These are phyloP conservation scores for Orycteropus afer DNA, from an alignment of 2,113 vertebrate species.

Conservation along the genomic window DNA sequence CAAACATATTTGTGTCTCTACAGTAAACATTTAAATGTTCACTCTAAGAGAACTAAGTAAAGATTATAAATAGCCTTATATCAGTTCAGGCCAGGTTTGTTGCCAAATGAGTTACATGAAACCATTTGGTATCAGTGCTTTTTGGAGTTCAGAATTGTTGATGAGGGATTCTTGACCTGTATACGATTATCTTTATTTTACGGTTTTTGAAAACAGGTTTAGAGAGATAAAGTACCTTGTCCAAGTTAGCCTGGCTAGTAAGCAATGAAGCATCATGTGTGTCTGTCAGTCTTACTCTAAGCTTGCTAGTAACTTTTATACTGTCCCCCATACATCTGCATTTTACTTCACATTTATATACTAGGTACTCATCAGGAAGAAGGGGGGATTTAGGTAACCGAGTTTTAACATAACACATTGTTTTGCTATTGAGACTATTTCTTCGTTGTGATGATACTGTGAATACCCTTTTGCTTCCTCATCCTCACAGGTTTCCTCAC, in stretches of 20 bases:
- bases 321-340: background rate
- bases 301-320: background rate
- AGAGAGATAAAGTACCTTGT: background rate
- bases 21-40: background rate
- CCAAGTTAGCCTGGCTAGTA: background rate
- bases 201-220: slow-evolving; percentile 14
- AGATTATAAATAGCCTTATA: background rate
- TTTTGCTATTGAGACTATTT: background rate
- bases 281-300: background rate
- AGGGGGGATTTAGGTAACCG: background rate
- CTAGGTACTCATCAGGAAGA: background rate
- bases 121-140: background rate
- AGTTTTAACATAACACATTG: background rate
- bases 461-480: too few species aligned
- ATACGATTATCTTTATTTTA: background rate
- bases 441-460: background rate
- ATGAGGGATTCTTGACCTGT: background rate
- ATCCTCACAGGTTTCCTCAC: background rate
- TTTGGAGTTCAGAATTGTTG: slow-evolving; percentile 32
- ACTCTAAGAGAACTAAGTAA: background rate
- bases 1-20: background rate
- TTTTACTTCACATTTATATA: background rate
- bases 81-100: background rate
- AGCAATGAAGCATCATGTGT: background rate
- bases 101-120: slow-evolving; percentile 28